Conservation (phyloP, 2,888 invertebrate genomes). For the Blastobasis lacticolella region DNA sequence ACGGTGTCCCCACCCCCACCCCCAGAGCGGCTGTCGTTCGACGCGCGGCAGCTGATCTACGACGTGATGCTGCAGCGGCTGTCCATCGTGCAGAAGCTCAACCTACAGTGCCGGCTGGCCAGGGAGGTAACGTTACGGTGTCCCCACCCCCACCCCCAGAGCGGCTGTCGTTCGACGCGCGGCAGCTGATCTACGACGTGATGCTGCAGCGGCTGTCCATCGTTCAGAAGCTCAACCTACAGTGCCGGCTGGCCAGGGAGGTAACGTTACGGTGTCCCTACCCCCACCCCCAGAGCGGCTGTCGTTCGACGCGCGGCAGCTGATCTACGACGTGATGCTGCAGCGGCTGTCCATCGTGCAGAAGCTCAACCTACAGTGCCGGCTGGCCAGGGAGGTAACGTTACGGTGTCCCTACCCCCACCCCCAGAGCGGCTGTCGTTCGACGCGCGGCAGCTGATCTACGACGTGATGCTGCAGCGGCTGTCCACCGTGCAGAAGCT, state of each 20-base stretch:
- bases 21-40: slow-evolving; percentile 43
- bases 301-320: slow-evolving; percentile 66
- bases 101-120: slow-evolving; percentile 57
- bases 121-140: too few species aligned
- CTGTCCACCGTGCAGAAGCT: slow-evolving; percentile 69
- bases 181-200: slow-evolving; percentile 78
- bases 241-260: slow-evolving; percentile 55
- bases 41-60: slow-evolving; percentile 76
- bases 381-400: slow-evolving; percentile 54
- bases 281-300: slow-evolving; percentile 37
- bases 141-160: too few species aligned
- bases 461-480: slow-evolving; percentile 81
- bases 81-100: slow-evolving; percentile 62
- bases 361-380: slow-evolving; percentile 55
- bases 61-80: slow-evolving; percentile 81
- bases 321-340: slow-evolving; percentile 81
- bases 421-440: slow-evolving; percentile 41
- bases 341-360: slow-evolving; percentile 76
- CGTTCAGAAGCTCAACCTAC: slow-evolving; percentile 56
- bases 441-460: slow-evolving; percentile 75
- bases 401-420: too few species aligned
- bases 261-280: too few species aligned
- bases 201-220: slow-evolving; percentile 80
- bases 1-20: too few species aligned
- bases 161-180: slow-evolving; percentile 52